Base-by-base conservation (phyloP, 2,113 vertebrate genomes). In the Dipodomys ordii region DNA sequence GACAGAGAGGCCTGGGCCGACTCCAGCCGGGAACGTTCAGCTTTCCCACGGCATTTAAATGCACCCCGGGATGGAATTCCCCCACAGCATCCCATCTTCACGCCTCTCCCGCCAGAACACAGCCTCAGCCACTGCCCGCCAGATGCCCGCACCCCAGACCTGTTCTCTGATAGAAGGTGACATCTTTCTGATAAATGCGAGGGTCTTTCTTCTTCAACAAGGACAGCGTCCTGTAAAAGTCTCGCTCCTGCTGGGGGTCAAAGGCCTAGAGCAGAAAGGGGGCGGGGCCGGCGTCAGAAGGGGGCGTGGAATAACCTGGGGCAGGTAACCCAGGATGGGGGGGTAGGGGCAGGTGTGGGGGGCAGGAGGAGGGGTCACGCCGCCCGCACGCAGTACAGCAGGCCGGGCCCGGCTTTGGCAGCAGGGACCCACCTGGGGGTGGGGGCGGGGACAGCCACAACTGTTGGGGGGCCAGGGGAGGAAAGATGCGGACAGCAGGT, bases 131-230 rank as follows among this genome's bases (percentile, higher is more conserved):
- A 57, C 15, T 57, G 11, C 15, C 53, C 53, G 10, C 39, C 32
- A 22, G 5, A n/a, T n/a, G n/a, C 3, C 2, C 13, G 20, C 53
- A 3, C 74, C 46, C 68, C 96, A 69, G 69, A 97, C 98, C 93
- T 71, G 98, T 92, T 68, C 94, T 97, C 2, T 98, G 96, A 97
- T 98, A 99, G 96, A 99, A 99, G 27, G 87, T 98, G 0, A 91
- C 97, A 95, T 99, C 98, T 32, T 95, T 76, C 96, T 98, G 98
- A 78, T 99, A 99, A 92, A 99, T 99, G 49, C 98, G 96, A 2
- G 99, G 99, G 83, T 99, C 99, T 90, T 98, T 99, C 93, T 98
- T 99, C 97, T 99, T 99, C 71, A 99, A 94, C 88, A 99, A 97
- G 0, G 99, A 99, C 82, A 99, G 82, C 0, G 99, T 99, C 67